phyloP scores from a whole-genome alignment of 2,797 vertebrate species.

The Babyrousa celebensis region DNA sequence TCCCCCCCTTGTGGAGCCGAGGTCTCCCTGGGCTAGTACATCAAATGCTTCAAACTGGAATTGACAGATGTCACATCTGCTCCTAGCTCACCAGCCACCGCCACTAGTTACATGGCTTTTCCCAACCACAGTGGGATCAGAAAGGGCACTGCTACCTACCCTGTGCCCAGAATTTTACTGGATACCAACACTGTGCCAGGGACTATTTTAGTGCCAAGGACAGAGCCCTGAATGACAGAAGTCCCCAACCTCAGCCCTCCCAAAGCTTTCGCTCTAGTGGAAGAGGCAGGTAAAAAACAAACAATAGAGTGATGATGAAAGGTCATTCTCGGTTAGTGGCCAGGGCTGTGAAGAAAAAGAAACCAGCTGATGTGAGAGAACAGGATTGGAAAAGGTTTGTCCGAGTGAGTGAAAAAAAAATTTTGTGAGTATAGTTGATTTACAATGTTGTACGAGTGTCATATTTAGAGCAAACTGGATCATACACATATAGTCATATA shows the following conservation, averaged over 20 bases:
- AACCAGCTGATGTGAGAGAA: neutral
- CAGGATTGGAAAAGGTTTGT: neutral
- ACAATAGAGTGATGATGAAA: neutral
- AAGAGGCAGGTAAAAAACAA: neutral
- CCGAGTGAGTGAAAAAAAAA: neutral
- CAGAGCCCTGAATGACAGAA: neutral
- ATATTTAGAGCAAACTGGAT: too few species aligned
- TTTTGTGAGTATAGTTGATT: too few species aligned
- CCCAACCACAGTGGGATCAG: neutral
- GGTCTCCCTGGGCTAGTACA: neutral
- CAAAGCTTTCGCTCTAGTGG: rapidly evolving
- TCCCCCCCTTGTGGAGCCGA: neutral
- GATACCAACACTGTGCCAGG: too few species aligned
- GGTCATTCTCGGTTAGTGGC: neutral
- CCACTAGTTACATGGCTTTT: neutral
- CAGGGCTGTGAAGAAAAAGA: neutral
- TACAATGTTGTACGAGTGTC: too few species aligned
- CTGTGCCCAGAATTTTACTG: neutral
- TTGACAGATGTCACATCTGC: neutral
- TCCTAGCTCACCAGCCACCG: neutral
- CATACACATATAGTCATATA: too few species aligned
- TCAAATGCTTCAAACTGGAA: neutral
- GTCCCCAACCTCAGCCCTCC: neutral
- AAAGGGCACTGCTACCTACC: too few species aligned
- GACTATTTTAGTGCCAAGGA: neutral